Evolutionary conservation across 2,888 invertebrate genomes (phyloP).

Genomic region (Pseudococcus viburni): DNA sequence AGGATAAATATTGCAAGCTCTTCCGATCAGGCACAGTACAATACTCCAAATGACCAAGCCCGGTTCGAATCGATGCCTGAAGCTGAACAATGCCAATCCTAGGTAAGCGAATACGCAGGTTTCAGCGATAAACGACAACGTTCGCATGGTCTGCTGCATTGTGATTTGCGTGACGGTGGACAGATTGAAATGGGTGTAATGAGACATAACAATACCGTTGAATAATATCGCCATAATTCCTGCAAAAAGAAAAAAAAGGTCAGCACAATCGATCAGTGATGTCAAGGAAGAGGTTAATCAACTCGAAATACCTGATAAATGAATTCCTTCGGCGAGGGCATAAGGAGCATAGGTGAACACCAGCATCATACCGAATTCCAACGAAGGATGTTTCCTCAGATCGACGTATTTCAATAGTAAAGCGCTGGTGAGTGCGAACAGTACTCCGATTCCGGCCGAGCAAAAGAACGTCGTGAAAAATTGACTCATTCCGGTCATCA

Average conservation of each 20-base stretch:
- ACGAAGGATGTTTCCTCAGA: constrained; percentile 94
- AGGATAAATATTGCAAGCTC: constrained; percentile 98
- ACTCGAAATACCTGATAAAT: constrained; percentile 82
- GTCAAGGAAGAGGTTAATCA: background rate
- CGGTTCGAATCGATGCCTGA: constrained; percentile 86
- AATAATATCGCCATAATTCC: constrained; percentile 99
- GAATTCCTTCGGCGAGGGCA: constrained; percentile 96
- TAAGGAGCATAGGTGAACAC: constrained; percentile 99
- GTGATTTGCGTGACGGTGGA: constrained; percentile 99
- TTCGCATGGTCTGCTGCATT: constrained; percentile 98
- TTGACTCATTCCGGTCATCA: constrained; percentile 85
- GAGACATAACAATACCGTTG: constrained; percentile 99
- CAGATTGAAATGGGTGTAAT: constrained; percentile 98
- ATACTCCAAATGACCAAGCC: constrained; percentile 92
- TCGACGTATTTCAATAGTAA: constrained; percentile 95
- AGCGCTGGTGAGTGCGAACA: constrained; percentile 94
- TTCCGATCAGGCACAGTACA: constrained; percentile 89
- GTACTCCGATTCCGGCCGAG: constrained; percentile 95
- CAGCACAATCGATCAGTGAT: background rate
- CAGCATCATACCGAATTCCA: constrained; percentile 98
- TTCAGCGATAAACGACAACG: constrained; percentile 97
- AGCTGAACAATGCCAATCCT: constrained; percentile 94
- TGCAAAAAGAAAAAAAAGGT: constrained; percentile 70
- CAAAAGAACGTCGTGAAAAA: constrained; percentile 96
- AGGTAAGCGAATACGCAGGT: constrained; percentile 99